Base-by-base conservation (phyloP, 2,113 vertebrate genomes). In the Cyanistes caeruleus region DNA sequence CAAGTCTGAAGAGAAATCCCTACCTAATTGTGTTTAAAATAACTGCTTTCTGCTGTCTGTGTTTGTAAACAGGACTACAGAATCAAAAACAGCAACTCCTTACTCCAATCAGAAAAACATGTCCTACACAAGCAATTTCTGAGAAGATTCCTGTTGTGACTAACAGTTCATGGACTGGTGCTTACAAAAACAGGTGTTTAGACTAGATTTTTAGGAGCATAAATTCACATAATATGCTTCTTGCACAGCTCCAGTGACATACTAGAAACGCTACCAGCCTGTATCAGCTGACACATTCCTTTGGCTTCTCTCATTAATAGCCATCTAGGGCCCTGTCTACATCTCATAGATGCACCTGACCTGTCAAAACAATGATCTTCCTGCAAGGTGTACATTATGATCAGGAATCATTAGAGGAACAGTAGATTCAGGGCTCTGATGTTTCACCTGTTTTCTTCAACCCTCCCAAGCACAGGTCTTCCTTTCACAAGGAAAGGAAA, bases 391-490 rank as follows among this genome's bases (percentile, higher is more conserved):
- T 44, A 19, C 7, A 21, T 59, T 53, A 30, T 49, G 31, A 30
- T 63, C 62, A 79, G 21, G 11, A 88, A 28, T 31, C 49, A 51
- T 31, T 65, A 41, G 39, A 74, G 51, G 18, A 92, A 28, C 24
- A 58, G 13, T 19, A 30, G 24, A 49, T 58, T 31, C 2, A 48
- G 46, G 44, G 27, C 8, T 76, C 43, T 80, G 41, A 13, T 53
- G 2, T 65, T 49, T 43, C 46, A 20, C 0, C 0, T 11, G 31
- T 37, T 31, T 81, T 35, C 30, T 35, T 44, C 22, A 84, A 11
- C 11, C 16, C 14, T 78, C 17, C 20, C 4, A 84, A 64, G 28
- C 7, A 10, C n/a, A 75, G 14, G 25, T 14, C 24, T 89, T 83
- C 37, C 37, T 35, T 74, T 49, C 48, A 41, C 31, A 59, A 52